Base-by-base conservation (phyloP, 2,888 invertebrate genomes). In the Xestobium rufovillosum region DNA sequence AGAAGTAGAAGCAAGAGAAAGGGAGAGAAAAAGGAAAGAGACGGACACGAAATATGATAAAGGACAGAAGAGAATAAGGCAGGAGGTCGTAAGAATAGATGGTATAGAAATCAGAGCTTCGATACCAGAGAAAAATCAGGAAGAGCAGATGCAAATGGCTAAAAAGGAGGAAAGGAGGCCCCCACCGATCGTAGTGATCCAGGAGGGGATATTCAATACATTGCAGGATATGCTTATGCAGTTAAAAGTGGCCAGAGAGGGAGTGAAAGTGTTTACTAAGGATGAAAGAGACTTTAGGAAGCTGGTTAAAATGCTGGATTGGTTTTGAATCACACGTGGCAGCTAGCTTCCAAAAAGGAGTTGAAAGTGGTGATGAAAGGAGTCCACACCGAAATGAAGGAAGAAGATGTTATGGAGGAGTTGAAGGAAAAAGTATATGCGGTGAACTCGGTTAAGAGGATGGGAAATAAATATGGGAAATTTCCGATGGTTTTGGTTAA, bases 391-490 rank as follows among this genome's bases (percentile, higher is more conserved):
- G 23, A 19, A n/a, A 19, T n/a, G 6, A 19, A 6, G 6, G 23
- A 19, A 19, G 23, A 19, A 19, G 23, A 19, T 6, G n/a, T 19
- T n/a, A 6, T 8, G 23, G 23, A 19, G 23, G 23, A 19, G n/a
- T n/a, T 19, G 6, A n/a, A 6, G 23, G 23, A 19, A 19, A 19
- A 19, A 19, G 23, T 6, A n/a, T 19, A 8, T n/a, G n/a, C 6
- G n/a, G 23, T 19, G 6, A 19, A 19, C 23, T 19, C 23, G 6
- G 23, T 19, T 6, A 19, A 19, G 23, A 6, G n/a, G 23, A 6
- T 19, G 23, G 23, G 23, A n/a, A 19, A 19, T n/a, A 19, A 19
- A 19, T 19, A 19, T 19, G 23, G 23, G n/a, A 19, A 19, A 19
- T 19, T 19, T 8, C 23, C 23, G n/a, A 19, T 19, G 23, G n/a